Evolutionary conservation across 2,888 invertebrate species (phyloP).

Genomic region (Synanthedon formicaeformis): DNA sequence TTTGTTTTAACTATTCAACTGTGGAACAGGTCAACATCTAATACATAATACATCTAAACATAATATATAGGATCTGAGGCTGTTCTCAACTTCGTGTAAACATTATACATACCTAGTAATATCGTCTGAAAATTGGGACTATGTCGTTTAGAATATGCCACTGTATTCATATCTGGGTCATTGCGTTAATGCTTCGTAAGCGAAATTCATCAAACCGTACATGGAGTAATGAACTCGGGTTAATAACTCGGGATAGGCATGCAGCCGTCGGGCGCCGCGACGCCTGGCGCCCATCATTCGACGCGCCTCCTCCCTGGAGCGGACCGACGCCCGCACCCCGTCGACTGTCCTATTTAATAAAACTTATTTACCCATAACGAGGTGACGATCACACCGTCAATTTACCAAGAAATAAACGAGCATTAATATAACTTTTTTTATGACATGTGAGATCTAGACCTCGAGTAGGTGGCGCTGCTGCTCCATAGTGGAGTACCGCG

Average conservation of each 20-base stretch:
- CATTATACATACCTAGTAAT: too few species aligned
- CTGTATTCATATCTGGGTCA: not conserved
- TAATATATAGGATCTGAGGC: too few species aligned
- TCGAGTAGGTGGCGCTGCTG: too few species aligned
- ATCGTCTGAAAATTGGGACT: too few species aligned
- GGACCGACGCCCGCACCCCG: slow-evolving; percentile 24
- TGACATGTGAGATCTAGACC: too few species aligned
- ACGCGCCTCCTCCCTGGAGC: too few species aligned
- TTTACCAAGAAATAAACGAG: not conserved
- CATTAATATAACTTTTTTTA: not conserved
- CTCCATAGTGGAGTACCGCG: too few species aligned
- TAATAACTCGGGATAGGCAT: slow-evolving; percentile 5
- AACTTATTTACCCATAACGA: slow-evolving; percentile 35
- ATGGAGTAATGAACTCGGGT: not conserved
- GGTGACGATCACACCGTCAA: slow-evolving; percentile 17
- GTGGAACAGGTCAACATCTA: too few species aligned
- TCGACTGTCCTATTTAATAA: slow-evolving; percentile 41
- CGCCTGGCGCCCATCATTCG: slow-evolving; percentile 14
- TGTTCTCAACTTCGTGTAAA: too few species aligned
- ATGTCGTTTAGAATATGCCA: too few species aligned
- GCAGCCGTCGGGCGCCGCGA: slow-evolving; percentile 17
- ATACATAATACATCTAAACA: too few species aligned
- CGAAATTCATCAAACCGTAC: not conserved
- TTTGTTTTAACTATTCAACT: too few species aligned
- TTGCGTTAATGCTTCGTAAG: not conserved